Base-by-base conservation (phyloP, 2,113 vertebrate species). In the Centrocercus urophasianus region DNA sequence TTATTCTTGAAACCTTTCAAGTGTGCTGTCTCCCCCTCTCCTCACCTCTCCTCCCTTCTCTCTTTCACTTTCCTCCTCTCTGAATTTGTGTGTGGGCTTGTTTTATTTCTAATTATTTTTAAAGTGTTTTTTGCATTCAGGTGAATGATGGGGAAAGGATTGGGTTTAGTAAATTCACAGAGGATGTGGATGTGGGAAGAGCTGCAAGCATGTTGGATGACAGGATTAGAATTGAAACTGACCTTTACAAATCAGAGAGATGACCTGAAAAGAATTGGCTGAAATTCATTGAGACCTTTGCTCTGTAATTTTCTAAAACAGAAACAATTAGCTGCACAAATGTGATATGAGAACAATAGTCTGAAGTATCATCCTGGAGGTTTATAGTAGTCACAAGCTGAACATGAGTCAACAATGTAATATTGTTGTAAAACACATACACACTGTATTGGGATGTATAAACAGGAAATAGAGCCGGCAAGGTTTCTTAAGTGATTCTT, bases 351-450 rank as follows among this genome's bases (percentile, higher is more conserved):
- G 64, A 83, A 86, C 79, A 93, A 54, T 64, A 71, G 69, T 32
- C 76, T 83, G 2, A 93, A 93, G 50, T 88, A 67, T 65, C 76
- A 3, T 91, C 63, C 45, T 67, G 75, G 11, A 38, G 40, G 21
- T 59, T 90, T 67, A 27, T 81, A 64, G 32, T 60, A 86, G 95
- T 96, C 95, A 96, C 93, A 96, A 95, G 95, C 65, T 90, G 83
- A 92, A 86, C 95, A 95, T 78, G 90, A 93, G 88, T 96, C 90
- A 90, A 96, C 80, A 93, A 16, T 86, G 42, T 12, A 38, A 13
- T 77, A 60, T 43, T 91, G 83, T 88, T 94, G 64, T 71, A 70
- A 88, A 88, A 91, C 88, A 94, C 75, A 88, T 32, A 21, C 38
- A 50, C 45, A 83, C 79, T 95, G 75, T 96, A 36, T 77, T 93